Percentiles rank a stretch among this genome's conserved stretches.
Conservation (phyloP, 2,113 vertebrate genomes). For the Gallinago paraguaiae region DNA sequence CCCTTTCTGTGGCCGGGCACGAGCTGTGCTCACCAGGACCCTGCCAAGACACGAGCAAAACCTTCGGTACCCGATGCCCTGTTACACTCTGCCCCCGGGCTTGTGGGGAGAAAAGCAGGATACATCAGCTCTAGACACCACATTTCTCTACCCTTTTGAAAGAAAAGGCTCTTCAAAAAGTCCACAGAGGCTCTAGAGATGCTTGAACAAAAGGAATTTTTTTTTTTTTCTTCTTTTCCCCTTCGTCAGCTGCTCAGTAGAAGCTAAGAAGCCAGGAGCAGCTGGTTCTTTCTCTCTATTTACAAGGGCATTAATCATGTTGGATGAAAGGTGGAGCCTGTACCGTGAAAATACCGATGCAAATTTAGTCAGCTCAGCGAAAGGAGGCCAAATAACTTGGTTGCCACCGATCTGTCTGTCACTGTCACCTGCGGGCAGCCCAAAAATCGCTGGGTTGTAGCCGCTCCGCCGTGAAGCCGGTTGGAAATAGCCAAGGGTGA, state of each 20-base stretch:
- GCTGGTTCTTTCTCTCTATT: conserved; percentile 25
- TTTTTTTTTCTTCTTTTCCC: not conserved
- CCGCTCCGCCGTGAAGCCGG: fast-evolving
- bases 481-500: not conserved
- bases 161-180: not conserved
- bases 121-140: fast-evolving
- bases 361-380: not conserved
- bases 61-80: fast-evolving
- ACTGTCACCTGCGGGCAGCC: not conserved
- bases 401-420: not conserved
- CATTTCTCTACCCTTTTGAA: not conserved
- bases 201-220: conserved; percentile 25
- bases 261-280: conserved; percentile 38
- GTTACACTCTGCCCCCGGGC: not conserved
- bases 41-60: not conserved
- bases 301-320: conserved; percentile 33
- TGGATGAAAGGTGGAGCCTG: conserved; percentile 33
- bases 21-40: not conserved
- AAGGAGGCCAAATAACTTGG: not conserved
- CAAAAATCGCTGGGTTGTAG: not conserved
- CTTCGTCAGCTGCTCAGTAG: not conserved
- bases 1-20: not conserved
- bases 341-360: not conserved
- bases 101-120: not conserved
- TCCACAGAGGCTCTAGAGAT: not conserved